Percentiles rank a stretch among this genome's conserved stretches.
phyloP scores from a whole-genome alignment of 2,113 vertebrate species.

The Spilogale gracilis region DNA sequence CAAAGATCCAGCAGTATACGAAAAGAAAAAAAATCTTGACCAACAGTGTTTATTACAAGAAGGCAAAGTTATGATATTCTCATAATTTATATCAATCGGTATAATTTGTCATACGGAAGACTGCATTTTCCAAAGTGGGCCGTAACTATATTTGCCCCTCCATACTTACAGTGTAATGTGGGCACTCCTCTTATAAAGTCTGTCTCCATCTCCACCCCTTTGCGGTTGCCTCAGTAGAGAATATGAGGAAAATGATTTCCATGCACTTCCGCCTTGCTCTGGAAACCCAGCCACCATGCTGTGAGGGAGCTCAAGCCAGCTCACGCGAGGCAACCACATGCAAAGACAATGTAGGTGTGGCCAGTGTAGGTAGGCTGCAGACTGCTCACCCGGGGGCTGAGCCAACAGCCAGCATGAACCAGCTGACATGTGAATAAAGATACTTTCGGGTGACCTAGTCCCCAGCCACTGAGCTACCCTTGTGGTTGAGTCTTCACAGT shows the following conservation, averaged over 20 bases:
- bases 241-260: background rate
- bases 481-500: background rate
- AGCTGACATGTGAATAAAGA: background rate
- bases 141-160: background rate
- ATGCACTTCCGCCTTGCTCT: background rate
- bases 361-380: background rate
- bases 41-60: background rate
- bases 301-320: background rate
- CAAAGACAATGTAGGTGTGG: background rate
- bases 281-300: background rate
- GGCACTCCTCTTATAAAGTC: background rate
- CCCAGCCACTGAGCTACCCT: background rate
- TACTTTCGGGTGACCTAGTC: background rate
- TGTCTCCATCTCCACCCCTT: background rate
- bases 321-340: background rate
- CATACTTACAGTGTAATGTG: background rate
- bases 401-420: background rate
- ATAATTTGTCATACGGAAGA: background rate
- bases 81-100: background rate
- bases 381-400: background rate
- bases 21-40: background rate
- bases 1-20: background rate
- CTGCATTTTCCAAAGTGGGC: background rate
- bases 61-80: background rate
- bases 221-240: background rate